Percentiles rank a stretch among this genome's conserved stretches.
phyloP scores from a whole-genome alignment of 53 echinoderm and acorn worm species.

The Antedon mediterranea region DNA sequence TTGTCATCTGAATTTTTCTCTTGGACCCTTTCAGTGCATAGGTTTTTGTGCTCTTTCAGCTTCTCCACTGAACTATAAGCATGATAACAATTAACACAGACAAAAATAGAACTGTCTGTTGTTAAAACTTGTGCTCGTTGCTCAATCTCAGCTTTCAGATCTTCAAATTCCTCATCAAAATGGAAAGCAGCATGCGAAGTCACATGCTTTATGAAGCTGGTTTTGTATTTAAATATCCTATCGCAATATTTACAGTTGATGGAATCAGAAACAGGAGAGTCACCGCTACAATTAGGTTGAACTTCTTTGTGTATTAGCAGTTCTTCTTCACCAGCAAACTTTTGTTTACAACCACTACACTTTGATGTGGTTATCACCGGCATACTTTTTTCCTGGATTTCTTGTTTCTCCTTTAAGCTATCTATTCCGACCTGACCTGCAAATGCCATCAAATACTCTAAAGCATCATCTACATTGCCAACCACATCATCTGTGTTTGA shows the following conservation, averaged over 20 bases:
- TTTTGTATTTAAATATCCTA: background rate
- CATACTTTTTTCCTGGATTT: background rate
- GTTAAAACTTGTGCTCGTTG: background rate
- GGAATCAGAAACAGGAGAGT: background rate
- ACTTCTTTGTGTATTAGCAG: background rate
- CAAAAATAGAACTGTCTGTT: background rate
- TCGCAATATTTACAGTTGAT: background rate
- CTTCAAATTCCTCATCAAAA: background rate
- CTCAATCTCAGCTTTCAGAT: background rate
- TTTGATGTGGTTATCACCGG: too few species aligned
- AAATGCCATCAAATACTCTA: background rate
- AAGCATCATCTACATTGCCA: background rate
- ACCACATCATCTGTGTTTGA: background rate
- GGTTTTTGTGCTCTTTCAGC: background rate
- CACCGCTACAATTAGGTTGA: background rate
- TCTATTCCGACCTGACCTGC: background rate
- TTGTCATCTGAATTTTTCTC: too few species aligned
- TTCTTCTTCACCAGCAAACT: background rate
- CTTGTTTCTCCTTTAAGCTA: background rate
- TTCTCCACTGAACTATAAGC: background rate
- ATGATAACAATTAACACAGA: background rate
- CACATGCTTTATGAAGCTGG: background rate
- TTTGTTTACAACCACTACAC: background rate
- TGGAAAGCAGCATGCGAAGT: background rate
- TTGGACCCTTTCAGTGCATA: background rate